These are phyloP conservation scores for Artibeus jamaicensis DNA, from an alignment of 2,797 vertebrate species.

Conservation along the genomic window DNA sequence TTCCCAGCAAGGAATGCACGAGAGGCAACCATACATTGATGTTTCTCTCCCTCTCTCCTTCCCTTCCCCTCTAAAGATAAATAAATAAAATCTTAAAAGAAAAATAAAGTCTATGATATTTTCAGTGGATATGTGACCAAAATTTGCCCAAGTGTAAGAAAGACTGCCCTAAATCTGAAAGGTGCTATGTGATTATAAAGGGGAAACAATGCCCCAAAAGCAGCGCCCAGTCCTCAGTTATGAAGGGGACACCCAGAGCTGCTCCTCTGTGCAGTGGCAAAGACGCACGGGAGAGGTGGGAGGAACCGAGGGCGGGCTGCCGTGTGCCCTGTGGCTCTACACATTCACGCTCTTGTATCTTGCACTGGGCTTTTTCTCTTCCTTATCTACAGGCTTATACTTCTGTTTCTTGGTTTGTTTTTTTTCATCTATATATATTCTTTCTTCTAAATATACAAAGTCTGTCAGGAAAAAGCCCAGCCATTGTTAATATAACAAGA, in stretches of 20 bases:
- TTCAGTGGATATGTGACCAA: neutral
- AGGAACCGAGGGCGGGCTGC: neutral
- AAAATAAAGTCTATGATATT: neutral
- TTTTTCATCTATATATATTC: neutral
- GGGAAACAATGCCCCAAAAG: neutral
- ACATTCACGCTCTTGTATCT: fast-evolving
- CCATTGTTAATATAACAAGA: neutral
- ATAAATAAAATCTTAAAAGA: neutral
- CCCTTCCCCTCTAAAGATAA: too few species aligned
- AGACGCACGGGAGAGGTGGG: fast-evolving
- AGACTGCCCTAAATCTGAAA: neutral
- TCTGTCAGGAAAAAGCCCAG: neutral
- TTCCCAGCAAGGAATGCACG: too few species aligned
- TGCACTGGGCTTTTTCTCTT: neutral
- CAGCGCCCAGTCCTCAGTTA: neutral
- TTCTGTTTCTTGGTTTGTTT: neutral
- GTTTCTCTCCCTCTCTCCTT: too few species aligned
- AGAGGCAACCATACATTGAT: too few species aligned
- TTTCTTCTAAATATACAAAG: neutral
- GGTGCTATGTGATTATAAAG: neutral
- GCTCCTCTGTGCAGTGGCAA: fast-evolving
- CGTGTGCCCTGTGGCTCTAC: fast-evolving
- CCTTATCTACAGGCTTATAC: neutral
- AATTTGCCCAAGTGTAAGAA: neutral
- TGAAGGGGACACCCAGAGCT: neutral